These are phyloP conservation scores for Campoplex nolae DNA, from an alignment of 2,888 invertebrate species.

Conservation along the genomic window DNA sequence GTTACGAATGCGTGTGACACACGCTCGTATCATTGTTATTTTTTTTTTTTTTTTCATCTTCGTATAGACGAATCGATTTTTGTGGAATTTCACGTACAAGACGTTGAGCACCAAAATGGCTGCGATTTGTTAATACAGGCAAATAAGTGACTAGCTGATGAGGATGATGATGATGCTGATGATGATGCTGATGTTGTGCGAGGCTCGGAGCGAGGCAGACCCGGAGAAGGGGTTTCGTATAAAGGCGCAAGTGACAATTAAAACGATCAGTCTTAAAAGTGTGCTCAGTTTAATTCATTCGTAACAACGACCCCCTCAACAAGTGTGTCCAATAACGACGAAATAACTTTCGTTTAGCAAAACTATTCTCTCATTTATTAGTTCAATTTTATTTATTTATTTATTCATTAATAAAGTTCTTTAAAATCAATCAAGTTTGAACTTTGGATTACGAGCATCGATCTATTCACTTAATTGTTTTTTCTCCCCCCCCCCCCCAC, in stretches of 20 bases:
- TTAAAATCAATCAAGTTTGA: background rate
- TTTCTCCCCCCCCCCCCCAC: background rate
- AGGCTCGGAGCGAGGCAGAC: background rate
- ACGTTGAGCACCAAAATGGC: background rate
- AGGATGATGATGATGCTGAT: background rate
- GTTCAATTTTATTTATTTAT: background rate
- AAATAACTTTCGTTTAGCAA: background rate
- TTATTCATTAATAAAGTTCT: background rate
- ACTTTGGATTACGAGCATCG: background rate
- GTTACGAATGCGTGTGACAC: background rate
- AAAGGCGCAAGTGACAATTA: slow-evolving; percentile 82
- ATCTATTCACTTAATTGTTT: slow-evolving; percentile 3
- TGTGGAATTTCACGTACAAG: slow-evolving; percentile 41
- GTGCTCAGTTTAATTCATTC: slow-evolving; percentile 76
- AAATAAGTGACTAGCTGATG: slow-evolving; percentile 7
- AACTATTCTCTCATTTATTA: background rate
- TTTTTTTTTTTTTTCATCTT: background rate
- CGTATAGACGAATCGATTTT: slow-evolving; percentile 52
- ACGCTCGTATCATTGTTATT: background rate
- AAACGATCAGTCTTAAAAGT: slow-evolving; percentile 81
- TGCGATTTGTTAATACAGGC: slow-evolving; percentile 1
- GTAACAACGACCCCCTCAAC: slow-evolving; percentile 32
- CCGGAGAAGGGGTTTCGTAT: slow-evolving; percentile 78
- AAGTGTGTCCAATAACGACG: background rate
- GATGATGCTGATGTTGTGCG: slow-evolving; percentile 1